Base-by-base conservation (phyloP, 2,113 vertebrate species). In the Etheostoma spectabile region DNA sequence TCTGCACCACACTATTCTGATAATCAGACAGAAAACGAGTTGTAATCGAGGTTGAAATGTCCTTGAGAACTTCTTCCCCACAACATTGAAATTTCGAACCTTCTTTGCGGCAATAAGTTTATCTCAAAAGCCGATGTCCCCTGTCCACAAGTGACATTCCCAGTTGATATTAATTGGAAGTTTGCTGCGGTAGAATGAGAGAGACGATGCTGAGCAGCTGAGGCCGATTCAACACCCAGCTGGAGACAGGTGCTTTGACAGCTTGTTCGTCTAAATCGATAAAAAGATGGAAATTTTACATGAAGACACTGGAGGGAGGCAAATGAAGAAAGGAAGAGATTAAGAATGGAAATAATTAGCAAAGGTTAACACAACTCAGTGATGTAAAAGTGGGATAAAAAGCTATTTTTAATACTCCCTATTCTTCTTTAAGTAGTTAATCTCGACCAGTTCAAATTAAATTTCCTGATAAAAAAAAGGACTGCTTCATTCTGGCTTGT, bases 211-310 rank as follows among this genome's bases (percentile, higher is more conserved):
- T 30, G 24, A 51, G 68, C 24, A 65, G 65, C 80, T 86, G 65
- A 75, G 70, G 65, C 49, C n/a, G 16, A 60, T 74, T 62, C 33
- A 72, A 46, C n/a, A 10, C 64, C 10, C 45, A 83, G 55, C 24
- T 48, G 18, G 27, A 79, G 69, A 74, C 81, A 64, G 74, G 62
- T 67, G 65, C 45, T 67, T 45, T 55, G 61, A 64, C 70, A 77
- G 56, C 57, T 72, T 78, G 67, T 72, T 80, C 46, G 42, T 75
- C 24, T 61, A 52, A 77, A 86, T 74, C 42, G 6, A 78, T 64
- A 62, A 8, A 71, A 78, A 72, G 56, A 84, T 71, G 38, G 27
- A 38, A 45, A 64, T 71, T 61, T 61, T 62, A 67, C 35, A 38
- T 76, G 33, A 56, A 16, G 22, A 10, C 8, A 38, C 22, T 46